Evolutionary conservation across 2,113 vertebrate species (phyloP), one percentile per base, ranked within the genome.

Genomic region (Zootoca vivipara): DNA sequence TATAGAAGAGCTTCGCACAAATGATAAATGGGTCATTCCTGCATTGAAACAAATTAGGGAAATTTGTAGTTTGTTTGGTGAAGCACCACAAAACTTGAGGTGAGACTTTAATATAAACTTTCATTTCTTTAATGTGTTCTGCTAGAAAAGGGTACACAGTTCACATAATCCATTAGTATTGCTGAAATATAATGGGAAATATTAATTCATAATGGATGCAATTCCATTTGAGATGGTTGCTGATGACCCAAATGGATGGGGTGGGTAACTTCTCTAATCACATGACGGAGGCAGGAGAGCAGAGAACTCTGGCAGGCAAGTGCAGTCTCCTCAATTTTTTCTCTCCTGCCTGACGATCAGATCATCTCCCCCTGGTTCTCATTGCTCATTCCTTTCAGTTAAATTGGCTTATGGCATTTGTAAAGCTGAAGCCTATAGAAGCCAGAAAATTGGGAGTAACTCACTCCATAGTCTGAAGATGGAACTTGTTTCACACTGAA

Each of bases 21-120:
- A 99, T 95, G 99, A 99, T 95, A 99, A 99, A 94, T 99, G 99
- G 99, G 99, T 99, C 91, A 99, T 99, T 93, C 99, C 99, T 91
- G 99, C 99, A 91, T 95, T 99, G 94, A 99, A 99, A 96, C 99
- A 99, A 94, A 99, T 99, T 92, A 97, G 99, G 96, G 99, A 99
- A 97, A 99, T 99, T 92, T 99, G 99, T 96, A 99, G 98, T 97
- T 98, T 99, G 93, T 99, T 99, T 97, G 99, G 98, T 92, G 99
- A 99, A 97, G 99, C 99, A 73, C 99, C 99, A 89, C 99, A 99
- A 92, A 99, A 99, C 92, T 97, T 99, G 87, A 99, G 99, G 99
- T 99, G 97, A 96, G 94, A 74, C 64, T 24, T 67, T 42, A 56
- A 13, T 79, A 26, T 52, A 64, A 22, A 56, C 64, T 89, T 87